Percentiles rank a stretch among this genome's conserved stretches.
These are phyloP conservation scores for Gerris buenoi DNA, from an alignment of 1,140 invertebrate genomes.

Conservation along the genomic window DNA sequence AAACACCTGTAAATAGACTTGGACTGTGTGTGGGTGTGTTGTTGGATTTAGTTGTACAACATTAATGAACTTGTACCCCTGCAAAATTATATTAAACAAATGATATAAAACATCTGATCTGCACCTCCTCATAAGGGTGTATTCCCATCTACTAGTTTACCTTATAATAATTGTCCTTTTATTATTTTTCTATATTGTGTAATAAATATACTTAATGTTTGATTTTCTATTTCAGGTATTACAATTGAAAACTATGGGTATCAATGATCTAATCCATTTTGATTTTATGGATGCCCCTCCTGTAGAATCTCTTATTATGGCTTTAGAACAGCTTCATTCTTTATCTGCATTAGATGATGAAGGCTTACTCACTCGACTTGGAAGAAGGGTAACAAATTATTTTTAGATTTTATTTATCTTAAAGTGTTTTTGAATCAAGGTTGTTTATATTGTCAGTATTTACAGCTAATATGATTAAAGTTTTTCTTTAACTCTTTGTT, in stretches of 20 bases:
- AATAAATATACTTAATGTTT: no score
- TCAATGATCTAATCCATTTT: constrained; percentile 98
- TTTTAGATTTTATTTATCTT: no score
- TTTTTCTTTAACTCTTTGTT: no score
- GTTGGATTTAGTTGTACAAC: no score
- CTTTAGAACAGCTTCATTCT: constrained; percentile 91
- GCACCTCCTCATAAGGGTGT: neutral
- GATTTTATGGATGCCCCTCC: constrained; percentile 99
- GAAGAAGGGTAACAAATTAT: constrained; percentile 66
- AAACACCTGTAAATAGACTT: no score
- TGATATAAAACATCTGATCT: no score
- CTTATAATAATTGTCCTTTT: neutral
- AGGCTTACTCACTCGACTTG: constrained; percentile 82
- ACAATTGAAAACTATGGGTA: constrained; percentile 98
- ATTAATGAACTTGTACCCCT: no score
- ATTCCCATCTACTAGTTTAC: constrained; percentile 22
- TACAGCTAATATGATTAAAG: no score
- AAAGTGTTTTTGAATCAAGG: no score
- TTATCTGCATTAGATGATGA: constrained; percentile 94
- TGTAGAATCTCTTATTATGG: constrained; percentile 91
- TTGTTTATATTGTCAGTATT: no score
- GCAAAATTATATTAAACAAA: no score
- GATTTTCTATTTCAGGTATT: constrained; percentile 32
- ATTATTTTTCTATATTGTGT: neutral
- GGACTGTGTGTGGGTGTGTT: no score